Conservation (phyloP, 2,797 vertebrate genomes). For the Prunella strophiata region DNA sequence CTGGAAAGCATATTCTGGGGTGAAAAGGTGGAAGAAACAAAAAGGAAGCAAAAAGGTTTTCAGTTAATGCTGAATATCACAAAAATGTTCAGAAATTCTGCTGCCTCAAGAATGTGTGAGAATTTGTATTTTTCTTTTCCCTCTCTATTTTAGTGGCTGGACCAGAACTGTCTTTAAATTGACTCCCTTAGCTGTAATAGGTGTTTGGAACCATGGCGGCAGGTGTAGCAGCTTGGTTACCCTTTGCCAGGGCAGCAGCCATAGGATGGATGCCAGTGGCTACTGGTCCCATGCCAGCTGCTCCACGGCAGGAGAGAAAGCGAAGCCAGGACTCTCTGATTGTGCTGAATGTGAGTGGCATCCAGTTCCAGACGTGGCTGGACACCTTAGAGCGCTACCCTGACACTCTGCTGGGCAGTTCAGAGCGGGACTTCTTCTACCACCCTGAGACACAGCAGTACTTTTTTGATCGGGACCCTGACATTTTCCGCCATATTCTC, state of each 20-base stretch:
- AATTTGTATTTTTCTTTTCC: constrained; percentile 40
- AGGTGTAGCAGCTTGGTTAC: constrained; percentile 93
- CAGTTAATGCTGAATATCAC: not conserved
- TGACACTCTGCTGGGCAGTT: constrained; percentile 94
- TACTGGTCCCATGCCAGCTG: constrained; percentile 87
- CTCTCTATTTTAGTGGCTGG: constrained; percentile 43
- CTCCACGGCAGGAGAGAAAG: constrained; percentile 81
- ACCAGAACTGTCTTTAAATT: constrained; percentile 23
- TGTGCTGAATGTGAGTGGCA: constrained; percentile 93
- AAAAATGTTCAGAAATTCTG: not conserved
- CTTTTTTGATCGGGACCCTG: constrained; percentile 97
- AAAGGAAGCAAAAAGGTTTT: not conserved
- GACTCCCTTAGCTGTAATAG: not conserved
- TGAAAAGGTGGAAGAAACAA: not conserved
- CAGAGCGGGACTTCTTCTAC: constrained; percentile 95
- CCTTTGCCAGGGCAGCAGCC: constrained; percentile 93
- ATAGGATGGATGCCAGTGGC: constrained; percentile 98
- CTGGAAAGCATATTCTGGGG: not conserved
- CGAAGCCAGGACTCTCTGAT: constrained; percentile 85
- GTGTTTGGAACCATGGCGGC: constrained; percentile 85
- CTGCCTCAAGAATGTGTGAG: not conserved
- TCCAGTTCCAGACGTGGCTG: constrained; percentile 93
- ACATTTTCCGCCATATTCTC: constrained; percentile 94
- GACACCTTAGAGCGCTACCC: constrained; percentile 94
- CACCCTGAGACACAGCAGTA: constrained; percentile 91